These are phyloP conservation scores for Hecatera dysodea DNA, from an alignment of 2,888 invertebrate genomes.

Conservation along the genomic window DNA sequence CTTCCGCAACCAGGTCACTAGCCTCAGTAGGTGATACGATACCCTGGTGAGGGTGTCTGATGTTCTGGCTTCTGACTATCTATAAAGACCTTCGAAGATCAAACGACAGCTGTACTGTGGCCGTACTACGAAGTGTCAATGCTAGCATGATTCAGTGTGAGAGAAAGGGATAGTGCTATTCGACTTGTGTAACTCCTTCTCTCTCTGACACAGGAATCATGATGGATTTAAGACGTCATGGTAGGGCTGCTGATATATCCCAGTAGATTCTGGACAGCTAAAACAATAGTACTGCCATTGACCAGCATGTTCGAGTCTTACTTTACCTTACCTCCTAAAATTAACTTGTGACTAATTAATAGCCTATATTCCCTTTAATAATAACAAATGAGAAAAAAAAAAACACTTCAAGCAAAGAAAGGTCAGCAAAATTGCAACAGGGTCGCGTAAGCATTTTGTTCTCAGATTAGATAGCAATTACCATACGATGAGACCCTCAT, in stretches of 20 bases:
- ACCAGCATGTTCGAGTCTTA: not conserved
- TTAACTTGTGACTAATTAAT: constrained; percentile 1
- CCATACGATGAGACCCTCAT: constrained; percentile 35
- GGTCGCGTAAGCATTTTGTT: constrained; percentile 33
- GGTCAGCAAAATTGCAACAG: constrained; percentile 39
- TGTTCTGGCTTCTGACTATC: not conserved
- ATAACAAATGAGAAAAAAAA: constrained; percentile 26
- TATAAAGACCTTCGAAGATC: too few relatives aligned
- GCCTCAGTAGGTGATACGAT: not conserved
- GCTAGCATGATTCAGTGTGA: too few relatives aligned
- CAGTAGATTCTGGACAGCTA: not conserved
- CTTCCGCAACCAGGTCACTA: not conserved
- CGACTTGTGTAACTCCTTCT: too few relatives aligned
- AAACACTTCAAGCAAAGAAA: not conserved
- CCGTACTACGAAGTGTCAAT: too few relatives aligned
- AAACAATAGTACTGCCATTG: too few relatives aligned
- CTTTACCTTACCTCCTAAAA: not conserved
- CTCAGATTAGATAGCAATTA: constrained; percentile 43
- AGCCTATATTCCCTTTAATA: constrained; percentile 5
- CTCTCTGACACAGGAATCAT: too few relatives aligned
- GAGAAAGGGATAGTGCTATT: too few relatives aligned
- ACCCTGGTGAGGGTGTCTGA: not conserved
- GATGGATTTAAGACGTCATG: too few relatives aligned
- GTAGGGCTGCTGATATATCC: too few relatives aligned
- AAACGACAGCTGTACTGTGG: too few relatives aligned